phyloP scores from a whole-genome alignment of 2,113 vertebrate species.

The Reinhardtius hippoglossoides region DNA sequence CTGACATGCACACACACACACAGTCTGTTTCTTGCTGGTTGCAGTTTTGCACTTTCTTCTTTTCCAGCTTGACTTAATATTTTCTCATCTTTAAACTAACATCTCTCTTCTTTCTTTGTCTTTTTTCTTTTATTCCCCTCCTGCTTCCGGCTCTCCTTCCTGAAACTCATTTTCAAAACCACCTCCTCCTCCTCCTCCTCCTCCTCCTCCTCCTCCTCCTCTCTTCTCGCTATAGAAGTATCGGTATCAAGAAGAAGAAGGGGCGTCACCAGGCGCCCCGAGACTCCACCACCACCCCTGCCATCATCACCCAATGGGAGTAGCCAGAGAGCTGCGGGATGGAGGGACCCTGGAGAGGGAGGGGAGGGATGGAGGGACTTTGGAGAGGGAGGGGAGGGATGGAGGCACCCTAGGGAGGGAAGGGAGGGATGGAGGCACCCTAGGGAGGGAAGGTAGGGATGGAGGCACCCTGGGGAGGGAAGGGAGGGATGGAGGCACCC shows the following conservation, averaged over 20 bases:
- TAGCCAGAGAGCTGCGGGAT: conserved; percentile 65
- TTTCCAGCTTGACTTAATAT: conserved; percentile 48
- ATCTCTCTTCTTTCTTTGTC: conserved; percentile 33
- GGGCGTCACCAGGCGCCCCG: conserved; percentile 71
- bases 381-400: conserved; percentile 43
- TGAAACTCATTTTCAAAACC: conserved; percentile 4
- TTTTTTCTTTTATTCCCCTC: background rate
- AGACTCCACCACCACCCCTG: conserved; percentile 75
- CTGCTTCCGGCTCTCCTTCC: background rate
- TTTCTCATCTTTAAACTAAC: conserved; percentile 44
- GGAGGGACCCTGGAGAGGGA: conserved; percentile 51
- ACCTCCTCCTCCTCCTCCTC: background rate
- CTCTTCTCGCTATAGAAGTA: conserved; percentile 66
- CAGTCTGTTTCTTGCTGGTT: conserved; percentile 22
- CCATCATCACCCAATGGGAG: conserved; percentile 71
- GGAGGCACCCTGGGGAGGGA: conserved; percentile 48
- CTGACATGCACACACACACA: background rate
- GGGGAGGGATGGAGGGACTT: conserved; percentile 6
- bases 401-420: background rate
- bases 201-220: conserved; percentile 1
- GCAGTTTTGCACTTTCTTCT: conserved; percentile 25
- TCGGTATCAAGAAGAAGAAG: conserved; percentile 78
- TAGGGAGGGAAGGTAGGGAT: conserved; percentile 15
- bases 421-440: background rate
- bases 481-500: conserved; percentile 1